A percentile compares a stretch with the other conserved stretches of the same genome.
Conservation (phyloP, 2,797 vertebrate genomes). For the Enteromius thamalakanensis region DNA sequence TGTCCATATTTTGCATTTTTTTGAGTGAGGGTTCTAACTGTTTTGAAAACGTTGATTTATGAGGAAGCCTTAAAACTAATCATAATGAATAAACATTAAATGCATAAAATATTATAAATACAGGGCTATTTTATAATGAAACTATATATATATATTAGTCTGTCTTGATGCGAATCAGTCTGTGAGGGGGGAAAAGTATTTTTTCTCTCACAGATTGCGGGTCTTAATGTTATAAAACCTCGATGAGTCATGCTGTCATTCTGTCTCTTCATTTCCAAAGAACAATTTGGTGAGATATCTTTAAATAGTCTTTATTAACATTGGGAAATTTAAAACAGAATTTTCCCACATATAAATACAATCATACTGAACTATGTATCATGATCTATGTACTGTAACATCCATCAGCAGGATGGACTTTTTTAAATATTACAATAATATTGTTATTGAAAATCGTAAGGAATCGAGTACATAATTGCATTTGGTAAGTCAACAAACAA, state of each 20-base stretch:
- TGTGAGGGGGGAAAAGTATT: background rate
- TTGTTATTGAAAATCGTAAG: conserved; percentile 47
- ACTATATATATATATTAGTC: background rate
- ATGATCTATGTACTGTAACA: conserved; percentile 47
- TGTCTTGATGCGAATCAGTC: background rate
- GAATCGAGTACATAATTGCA: conserved; percentile 50
- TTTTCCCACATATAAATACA: conserved; percentile 59
- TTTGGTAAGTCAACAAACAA: conserved; percentile 56
- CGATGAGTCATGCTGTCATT: conserved; percentile 9
- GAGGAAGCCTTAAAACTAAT: background rate
- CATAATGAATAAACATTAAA: too few relatives aligned
- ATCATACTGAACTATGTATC: conserved; percentile 50
- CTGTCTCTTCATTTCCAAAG: conserved; percentile 25
- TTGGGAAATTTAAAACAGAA: conserved; percentile 51
- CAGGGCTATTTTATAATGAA: background rate
- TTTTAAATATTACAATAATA: conserved; percentile 51
- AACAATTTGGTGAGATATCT: conserved; percentile 42
- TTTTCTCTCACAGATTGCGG: background rate
- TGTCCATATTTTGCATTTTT: too few relatives aligned
- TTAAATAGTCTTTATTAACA: conserved; percentile 57
- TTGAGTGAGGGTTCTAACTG: background rate
- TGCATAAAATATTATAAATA: too few relatives aligned
- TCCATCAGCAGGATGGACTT: conserved; percentile 49
- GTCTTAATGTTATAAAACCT: background rate
- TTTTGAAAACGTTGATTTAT: background rate